These are phyloP conservation scores for Phorcus lineatus DNA, from an alignment of 2,888 invertebrate species.

Conservation along the genomic window DNA sequence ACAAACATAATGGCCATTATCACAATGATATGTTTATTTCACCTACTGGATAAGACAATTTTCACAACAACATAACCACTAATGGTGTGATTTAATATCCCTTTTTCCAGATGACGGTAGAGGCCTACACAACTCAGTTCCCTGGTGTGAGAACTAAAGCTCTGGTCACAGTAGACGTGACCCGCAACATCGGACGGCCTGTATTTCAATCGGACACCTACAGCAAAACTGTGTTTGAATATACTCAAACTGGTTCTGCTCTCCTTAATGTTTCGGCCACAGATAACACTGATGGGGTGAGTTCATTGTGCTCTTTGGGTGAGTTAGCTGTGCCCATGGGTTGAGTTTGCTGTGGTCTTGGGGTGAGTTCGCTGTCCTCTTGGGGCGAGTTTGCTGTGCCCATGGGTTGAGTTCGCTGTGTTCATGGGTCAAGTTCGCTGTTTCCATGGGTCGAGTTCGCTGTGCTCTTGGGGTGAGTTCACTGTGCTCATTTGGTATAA, in stretches of 20 bases:
- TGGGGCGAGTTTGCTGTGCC: no score
- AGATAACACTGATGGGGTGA: slow-evolving; percentile 64
- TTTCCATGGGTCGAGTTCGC: no score
- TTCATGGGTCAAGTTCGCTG: no score
- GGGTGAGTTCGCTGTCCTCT: no score
- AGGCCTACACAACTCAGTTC: slow-evolving; percentile 56
- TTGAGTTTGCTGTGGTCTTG: no score
- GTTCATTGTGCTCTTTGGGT: slow-evolving; percentile 24
- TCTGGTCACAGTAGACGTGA: slow-evolving; percentile 54
- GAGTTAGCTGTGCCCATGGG: no score
- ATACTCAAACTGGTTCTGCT: slow-evolving; percentile 47
- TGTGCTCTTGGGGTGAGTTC: no score
- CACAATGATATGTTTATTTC: no score
- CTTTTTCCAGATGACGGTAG: slow-evolving; percentile 50
- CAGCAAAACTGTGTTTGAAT: slow-evolving; percentile 53
- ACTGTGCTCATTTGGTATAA: no score
- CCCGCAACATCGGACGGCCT: slow-evolving; percentile 51
- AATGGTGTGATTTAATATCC: neutral
- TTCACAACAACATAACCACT: neutral
- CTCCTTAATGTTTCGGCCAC: slow-evolving; percentile 63
- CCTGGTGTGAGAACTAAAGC: slow-evolving; percentile 57
- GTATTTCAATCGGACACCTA: slow-evolving; percentile 40
- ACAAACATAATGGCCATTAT: no score
- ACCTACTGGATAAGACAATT: no score
- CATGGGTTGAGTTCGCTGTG: no score